These are phyloP conservation scores for Rotaria sp. DNA, from an alignment of 2,888 invertebrate genomes.

Conservation along the genomic window DNA sequence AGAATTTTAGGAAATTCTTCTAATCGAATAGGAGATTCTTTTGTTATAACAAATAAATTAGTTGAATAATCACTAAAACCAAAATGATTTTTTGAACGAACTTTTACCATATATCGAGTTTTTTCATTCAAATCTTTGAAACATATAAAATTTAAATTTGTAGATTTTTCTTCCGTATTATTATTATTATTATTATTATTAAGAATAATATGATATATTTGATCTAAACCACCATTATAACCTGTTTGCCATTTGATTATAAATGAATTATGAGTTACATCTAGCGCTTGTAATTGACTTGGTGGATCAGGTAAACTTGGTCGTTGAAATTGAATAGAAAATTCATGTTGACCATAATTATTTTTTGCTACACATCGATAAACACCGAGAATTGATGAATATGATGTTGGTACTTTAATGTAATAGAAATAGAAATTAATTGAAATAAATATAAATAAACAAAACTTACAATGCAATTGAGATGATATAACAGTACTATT, in stretches of 20 bases:
- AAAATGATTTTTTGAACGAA: slow-evolving; percentile 2
- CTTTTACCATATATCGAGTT: background rate
- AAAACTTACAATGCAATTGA: background rate
- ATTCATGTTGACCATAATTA: background rate
- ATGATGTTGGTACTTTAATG: background rate
- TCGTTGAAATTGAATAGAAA: background rate
- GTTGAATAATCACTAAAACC: background rate
- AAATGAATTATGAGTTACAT: background rate
- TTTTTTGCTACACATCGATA: background rate
- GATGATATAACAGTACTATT: background rate
- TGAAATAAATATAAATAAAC: background rate
- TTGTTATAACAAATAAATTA: background rate
- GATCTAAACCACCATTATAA: background rate
- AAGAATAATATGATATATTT: background rate
- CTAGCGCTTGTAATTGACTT: background rate
- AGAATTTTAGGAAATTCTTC: background rate
- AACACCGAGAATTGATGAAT: background rate
- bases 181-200: background rate
- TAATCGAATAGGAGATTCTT: background rate
- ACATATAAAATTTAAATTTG: background rate
- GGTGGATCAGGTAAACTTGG: slow-evolving; percentile 26
- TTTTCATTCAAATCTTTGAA: background rate
- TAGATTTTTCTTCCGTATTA: background rate
- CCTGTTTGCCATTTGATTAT: background rate
- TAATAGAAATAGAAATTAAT: background rate